Evolutionary conservation across 2,888 invertebrate genomes (phyloP).

Genomic region (Synergus itoensis): DNA sequence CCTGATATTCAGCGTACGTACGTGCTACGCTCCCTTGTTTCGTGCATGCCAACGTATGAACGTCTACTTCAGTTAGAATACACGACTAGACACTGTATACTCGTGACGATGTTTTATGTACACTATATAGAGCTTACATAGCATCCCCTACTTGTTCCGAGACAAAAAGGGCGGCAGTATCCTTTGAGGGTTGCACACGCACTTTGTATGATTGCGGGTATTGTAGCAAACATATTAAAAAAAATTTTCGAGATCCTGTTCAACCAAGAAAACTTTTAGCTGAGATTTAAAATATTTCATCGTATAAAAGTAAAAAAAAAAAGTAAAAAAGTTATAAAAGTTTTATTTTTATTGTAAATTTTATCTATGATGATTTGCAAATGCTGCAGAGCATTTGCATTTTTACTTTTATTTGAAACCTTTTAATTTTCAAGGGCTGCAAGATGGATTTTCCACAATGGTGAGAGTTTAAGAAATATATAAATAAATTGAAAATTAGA

Average conservation of each 20-base stretch:
- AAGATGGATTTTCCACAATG: no score
- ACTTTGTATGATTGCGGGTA: not conserved
- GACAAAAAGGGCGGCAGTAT: not conserved
- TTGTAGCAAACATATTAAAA: not conserved
- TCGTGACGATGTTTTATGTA: constrained; percentile 14
- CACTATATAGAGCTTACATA: not conserved
- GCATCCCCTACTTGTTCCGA: not conserved
- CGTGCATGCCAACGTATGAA: constrained; percentile 7
- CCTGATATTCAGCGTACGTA: constrained; percentile 15
- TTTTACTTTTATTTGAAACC: no score
- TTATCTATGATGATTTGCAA: no score
- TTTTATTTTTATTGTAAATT: no score
- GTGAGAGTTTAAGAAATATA: no score
- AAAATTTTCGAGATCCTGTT: not conserved
- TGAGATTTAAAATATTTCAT: not conserved
- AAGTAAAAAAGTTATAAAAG: no score
- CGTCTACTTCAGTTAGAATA: constrained; percentile 20
- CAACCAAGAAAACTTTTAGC: not conserved
- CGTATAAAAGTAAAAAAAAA: no score
- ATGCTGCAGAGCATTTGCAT: no score
- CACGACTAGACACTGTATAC: constrained; percentile 23
- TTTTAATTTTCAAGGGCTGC: no score
- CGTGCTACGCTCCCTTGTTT: constrained; percentile 15
- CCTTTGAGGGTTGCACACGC: not conserved
- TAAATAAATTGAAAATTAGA: no score